Conservation (phyloP, 2,888 invertebrate genomes). For the Cantharis rufa region DNA sequence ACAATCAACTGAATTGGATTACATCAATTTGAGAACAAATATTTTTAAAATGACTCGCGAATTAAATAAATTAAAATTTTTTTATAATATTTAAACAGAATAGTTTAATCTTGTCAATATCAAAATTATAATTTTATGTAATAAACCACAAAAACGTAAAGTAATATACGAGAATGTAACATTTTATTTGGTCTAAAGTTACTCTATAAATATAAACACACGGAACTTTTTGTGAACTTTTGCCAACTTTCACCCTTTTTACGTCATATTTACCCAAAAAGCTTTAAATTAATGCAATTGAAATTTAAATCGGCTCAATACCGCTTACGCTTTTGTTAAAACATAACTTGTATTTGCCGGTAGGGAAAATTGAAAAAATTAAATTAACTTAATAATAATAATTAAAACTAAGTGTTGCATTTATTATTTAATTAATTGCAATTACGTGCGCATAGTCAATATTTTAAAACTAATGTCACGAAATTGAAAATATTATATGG, state of each 20-base stretch:
- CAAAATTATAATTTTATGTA: background rate
- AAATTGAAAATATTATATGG: background rate
- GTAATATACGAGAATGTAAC: background rate
- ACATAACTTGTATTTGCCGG: background rate
- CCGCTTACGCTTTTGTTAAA: background rate
- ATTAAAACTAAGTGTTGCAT: background rate
- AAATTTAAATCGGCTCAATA: background rate
- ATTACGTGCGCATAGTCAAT: background rate
- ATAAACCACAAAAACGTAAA: background rate
- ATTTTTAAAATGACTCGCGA: too few species aligned
- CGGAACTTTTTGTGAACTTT: background rate
- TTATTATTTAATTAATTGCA: background rate
- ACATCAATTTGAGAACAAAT: background rate
- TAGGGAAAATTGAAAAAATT: background rate
- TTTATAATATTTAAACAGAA: background rate
- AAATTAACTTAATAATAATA: background rate
- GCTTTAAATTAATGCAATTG: background rate
- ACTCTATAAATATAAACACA: background rate
- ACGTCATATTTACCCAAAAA: background rate
- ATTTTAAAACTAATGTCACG: background rate
- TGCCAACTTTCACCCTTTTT: background rate
- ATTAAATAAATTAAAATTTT: too few species aligned
- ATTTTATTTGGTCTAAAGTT: background rate
- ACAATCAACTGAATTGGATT: background rate
- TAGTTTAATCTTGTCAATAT: background rate